Evolutionary conservation across 2,888 invertebrate species (phyloP).

Genomic region (Salticus scenicus): DNA sequence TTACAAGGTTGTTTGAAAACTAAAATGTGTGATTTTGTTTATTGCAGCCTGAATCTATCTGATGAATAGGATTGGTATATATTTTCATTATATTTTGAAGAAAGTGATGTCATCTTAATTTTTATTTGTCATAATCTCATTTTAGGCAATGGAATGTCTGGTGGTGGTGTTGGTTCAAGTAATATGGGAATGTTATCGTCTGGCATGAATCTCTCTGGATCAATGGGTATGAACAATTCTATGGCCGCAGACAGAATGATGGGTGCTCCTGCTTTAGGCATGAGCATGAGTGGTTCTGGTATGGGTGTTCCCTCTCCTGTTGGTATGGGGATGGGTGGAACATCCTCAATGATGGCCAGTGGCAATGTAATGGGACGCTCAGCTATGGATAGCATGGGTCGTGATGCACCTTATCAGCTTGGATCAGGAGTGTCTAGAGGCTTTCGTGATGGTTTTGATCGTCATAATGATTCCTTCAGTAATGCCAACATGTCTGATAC

Average conservation of each 20-base stretch:
- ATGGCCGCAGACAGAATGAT: constrained; percentile 63
- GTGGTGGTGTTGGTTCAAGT: constrained; percentile 66
- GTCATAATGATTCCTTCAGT: constrained; percentile 52
- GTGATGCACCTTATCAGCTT: constrained; percentile 45
- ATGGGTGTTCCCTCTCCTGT: constrained; percentile 53
- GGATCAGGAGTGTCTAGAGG: constrained; percentile 31
- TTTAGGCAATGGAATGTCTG: constrained; percentile 71
- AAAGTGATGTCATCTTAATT: constrained; percentile 33
- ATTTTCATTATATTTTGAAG: no score
- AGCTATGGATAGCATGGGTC: constrained; percentile 47
- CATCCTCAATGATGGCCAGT: constrained; percentile 57
- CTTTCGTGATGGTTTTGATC: constrained; percentile 61
- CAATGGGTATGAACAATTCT: constrained; percentile 70
- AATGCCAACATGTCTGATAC: constrained; percentile 55
- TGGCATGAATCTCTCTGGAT: constrained; percentile 70
- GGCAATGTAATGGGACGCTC: constrained; percentile 52
- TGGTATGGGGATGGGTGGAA: constrained; percentile 54
- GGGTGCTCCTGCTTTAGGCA: constrained; percentile 71
- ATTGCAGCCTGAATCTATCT: no score
- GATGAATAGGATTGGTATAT: no score
- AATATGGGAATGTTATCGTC: constrained; percentile 66
- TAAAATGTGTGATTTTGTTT: no score
- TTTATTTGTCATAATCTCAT: constrained; percentile 54
- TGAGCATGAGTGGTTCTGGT: constrained; percentile 58
- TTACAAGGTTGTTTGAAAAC: no score